These are phyloP conservation scores for Zosterops borbonicus DNA, from an alignment of 2,113 vertebrate genomes.

Conservation along the genomic window DNA sequence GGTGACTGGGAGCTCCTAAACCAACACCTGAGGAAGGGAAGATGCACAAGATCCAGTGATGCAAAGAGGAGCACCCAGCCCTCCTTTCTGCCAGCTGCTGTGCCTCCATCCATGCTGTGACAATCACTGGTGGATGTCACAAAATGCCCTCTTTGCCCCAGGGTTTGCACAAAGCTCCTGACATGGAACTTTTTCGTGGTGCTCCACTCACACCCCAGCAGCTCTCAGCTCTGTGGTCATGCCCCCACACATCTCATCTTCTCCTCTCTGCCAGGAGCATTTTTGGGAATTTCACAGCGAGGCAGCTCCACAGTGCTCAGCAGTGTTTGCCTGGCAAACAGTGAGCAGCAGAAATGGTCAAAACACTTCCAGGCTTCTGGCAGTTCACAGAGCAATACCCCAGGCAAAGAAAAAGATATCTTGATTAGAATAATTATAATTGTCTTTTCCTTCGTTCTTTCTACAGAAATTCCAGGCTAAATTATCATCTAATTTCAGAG, in stretches of 20 bases:
- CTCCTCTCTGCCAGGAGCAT: not conserved
- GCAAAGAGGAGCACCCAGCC: not conserved
- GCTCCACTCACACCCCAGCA: not conserved
- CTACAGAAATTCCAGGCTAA: slow-evolving; percentile 70
- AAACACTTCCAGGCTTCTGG: slow-evolving; percentile 62
- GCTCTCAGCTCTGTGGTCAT: not conserved
- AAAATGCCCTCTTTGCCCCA: accelerated
- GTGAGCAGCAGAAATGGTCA: slow-evolving; percentile 37
- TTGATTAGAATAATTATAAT: slow-evolving; percentile 78
- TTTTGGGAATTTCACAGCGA: not conserved
- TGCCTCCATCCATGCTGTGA: accelerated
- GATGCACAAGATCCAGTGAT: not conserved
- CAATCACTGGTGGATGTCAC: not conserved
- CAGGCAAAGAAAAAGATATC: slow-evolving; percentile 69
- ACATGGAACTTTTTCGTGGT: accelerated
- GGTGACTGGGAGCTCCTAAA: not conserved
- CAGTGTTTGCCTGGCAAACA: slow-evolving; percentile 35
- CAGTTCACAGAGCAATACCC: slow-evolving; percentile 56
- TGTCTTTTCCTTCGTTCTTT: slow-evolving; percentile 70
- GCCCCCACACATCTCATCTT: not conserved
- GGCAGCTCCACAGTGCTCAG: not conserved
- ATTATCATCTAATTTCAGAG: slow-evolving; percentile 77
- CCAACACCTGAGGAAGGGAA: not conserved
- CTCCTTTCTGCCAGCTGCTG: not conserved
- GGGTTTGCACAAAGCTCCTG: not conserved